phyloP scores from a whole-genome alignment of 2,888 invertebrate genomes.

The Calameuta idolon region DNA sequence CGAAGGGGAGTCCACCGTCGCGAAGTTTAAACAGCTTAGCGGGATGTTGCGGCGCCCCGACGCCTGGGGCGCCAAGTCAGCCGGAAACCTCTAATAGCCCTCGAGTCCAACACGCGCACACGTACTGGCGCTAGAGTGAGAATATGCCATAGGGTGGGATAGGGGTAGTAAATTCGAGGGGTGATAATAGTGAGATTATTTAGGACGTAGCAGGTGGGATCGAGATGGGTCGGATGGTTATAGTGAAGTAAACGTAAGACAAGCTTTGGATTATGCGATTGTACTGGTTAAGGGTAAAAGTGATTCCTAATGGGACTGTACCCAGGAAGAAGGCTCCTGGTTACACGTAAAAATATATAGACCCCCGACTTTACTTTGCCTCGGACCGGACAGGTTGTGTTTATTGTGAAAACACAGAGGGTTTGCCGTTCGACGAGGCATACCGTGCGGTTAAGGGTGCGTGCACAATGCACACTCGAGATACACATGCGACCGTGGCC shows the following conservation, averaged over 20 bases:
- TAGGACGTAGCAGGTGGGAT: background rate
- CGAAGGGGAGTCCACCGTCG: slow-evolving; percentile 38
- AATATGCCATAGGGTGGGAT: background rate
- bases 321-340: background rate
- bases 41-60: slow-evolving; percentile 61
- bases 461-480: slow-evolving; percentile 29
- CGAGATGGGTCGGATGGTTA: background rate
- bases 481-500: slow-evolving; percentile 1
- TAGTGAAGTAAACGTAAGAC: background rate
- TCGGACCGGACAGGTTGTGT: slow-evolving; percentile 58
- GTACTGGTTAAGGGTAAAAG: background rate
- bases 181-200: background rate
- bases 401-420: slow-evolving; percentile 60
- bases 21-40: slow-evolving; percentile 62
- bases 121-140: background rate
- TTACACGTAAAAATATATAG: slow-evolving; percentile 5
- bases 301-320: background rate
- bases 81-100: slow-evolving; percentile 65
- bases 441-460: slow-evolving; percentile 35
- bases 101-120: slow-evolving; percentile 27
- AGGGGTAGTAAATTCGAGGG: background rate
- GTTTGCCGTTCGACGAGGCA: slow-evolving; percentile 29
- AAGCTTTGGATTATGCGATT: background rate
- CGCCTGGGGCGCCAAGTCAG: slow-evolving; percentile 60
- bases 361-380: slow-evolving; percentile 46